Percentiles rank a stretch among this genome's conserved stretches.
phyloP scores from a whole-genome alignment of 2,113 vertebrate species.

The Neofelis nebulosa region DNA sequence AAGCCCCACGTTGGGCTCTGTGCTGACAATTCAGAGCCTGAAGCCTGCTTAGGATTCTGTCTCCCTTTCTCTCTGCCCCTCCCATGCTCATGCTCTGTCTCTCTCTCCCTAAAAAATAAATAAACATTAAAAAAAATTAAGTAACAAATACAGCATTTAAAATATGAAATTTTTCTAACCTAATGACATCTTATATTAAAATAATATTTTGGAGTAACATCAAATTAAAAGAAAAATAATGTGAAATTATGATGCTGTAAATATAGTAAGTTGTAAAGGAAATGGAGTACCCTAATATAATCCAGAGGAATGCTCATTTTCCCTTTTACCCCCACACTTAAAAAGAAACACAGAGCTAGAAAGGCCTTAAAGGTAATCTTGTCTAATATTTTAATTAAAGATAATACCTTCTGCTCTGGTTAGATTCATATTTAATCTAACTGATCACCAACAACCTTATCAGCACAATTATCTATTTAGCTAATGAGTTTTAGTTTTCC shows the following conservation, averaged over 20 bases:
- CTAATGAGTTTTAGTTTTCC: not conserved
- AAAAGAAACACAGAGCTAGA: not conserved
- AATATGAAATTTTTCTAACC: constrained; percentile 8
- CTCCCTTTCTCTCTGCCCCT: too few species aligned
- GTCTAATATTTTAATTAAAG: not conserved
- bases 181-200: not conserved
- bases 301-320: not conserved
- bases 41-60: too few species aligned
- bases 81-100: too few species aligned
- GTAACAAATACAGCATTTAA: not conserved
- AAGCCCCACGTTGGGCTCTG: too few species aligned
- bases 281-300: not conserved
- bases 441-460: not conserved
- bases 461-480: not conserved
- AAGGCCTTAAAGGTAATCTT: not conserved
- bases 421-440: not conserved
- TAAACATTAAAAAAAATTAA: not conserved
- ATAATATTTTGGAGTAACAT: not conserved
- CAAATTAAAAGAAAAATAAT: not conserved
- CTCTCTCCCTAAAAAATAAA: too few species aligned
- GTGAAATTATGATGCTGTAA: not conserved
- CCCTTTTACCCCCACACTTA: not conserved
- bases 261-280: not conserved
- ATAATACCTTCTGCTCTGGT: not conserved
- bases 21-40: too few species aligned